phyloP scores from a whole-genome alignment of 2,797 vertebrate species.

The Phrynocephalus guinanensis region DNA sequence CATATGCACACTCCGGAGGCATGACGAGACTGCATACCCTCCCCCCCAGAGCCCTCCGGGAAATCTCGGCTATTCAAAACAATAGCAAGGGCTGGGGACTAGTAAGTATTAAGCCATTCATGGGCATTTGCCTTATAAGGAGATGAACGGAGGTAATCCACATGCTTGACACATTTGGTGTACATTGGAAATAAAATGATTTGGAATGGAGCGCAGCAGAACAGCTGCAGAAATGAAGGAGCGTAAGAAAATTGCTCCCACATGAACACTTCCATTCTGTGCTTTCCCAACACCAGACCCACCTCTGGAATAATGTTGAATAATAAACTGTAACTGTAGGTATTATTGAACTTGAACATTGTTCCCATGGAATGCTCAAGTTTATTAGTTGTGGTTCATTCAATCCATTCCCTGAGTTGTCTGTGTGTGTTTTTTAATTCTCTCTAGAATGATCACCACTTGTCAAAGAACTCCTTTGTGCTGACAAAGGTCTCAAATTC shows the following conservation, averaged over 20 bases:
- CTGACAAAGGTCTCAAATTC: conserved; percentile 38
- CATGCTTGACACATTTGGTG: accelerated
- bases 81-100: neutral
- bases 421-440: neutral
- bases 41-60: neutral
- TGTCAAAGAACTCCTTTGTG: conserved; percentile 30
- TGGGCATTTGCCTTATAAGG: neutral
- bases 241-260: conserved; percentile 14
- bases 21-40: too few relatives aligned
- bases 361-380: conserved; percentile 15
- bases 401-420: conserved; percentile 27
- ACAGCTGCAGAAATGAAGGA: neutral
- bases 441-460: conserved; percentile 17
- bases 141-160: neutral
- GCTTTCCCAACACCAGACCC: conserved; percentile 15
- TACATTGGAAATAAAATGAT: neutral
- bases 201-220: conserved; percentile 6
- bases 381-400: conserved; percentile 18
- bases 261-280: neutral
- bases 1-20: neutral
- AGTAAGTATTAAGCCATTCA: neutral
- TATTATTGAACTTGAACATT: conserved; percentile 22
- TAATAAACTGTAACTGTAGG: conserved; percentile 38
- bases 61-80: neutral
- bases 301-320: conserved; percentile 32